Conservation (phyloP, 2,888 invertebrate genomes). For the Amphipyra berbera region DNA sequence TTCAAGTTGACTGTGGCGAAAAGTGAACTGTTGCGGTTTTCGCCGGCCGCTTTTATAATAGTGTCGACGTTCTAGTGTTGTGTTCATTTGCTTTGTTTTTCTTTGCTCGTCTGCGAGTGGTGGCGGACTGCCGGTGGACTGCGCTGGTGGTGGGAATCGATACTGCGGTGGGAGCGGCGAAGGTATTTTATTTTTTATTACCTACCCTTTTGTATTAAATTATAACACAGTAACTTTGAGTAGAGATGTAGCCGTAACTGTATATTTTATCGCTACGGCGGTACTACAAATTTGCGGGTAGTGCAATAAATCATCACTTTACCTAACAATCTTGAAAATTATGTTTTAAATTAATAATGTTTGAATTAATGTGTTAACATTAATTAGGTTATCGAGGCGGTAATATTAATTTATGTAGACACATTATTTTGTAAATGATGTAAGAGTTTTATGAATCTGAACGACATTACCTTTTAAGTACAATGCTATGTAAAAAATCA, state of each 20-base stretch:
- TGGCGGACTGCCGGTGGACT: constrained; percentile 75
- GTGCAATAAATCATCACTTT: constrained; percentile 28
- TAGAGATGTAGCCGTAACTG: constrained; percentile 13
- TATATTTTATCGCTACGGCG: constrained; percentile 15
- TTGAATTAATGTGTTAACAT: not conserved
- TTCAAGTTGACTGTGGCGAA: constrained; percentile 74
- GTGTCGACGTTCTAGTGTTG: constrained; percentile 81
- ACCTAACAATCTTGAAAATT: not conserved
- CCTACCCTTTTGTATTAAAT: constrained; percentile 50
- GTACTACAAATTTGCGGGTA: constrained; percentile 37
- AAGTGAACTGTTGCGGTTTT: constrained; percentile 79
- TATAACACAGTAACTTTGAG: constrained; percentile 15
- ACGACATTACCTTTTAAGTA: too few species aligned
- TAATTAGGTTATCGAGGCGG: not conserved
- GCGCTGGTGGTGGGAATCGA: constrained; percentile 86
- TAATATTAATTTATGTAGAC: not conserved
- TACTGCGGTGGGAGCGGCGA: constrained; percentile 87
- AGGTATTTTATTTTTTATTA: constrained; percentile 78
- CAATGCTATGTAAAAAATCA: too few species aligned
- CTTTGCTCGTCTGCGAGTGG: constrained; percentile 80
- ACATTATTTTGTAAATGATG: not conserved
- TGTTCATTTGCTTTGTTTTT: constrained; percentile 86
- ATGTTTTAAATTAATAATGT: constrained; percentile 5
- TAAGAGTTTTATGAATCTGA: too few species aligned
- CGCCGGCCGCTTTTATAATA: constrained; percentile 74